Evolutionary conservation across 2,888 invertebrate species (phyloP), one percentile per base, ranked within the genome.

Genomic region (Drosophila lutescens): DNA sequence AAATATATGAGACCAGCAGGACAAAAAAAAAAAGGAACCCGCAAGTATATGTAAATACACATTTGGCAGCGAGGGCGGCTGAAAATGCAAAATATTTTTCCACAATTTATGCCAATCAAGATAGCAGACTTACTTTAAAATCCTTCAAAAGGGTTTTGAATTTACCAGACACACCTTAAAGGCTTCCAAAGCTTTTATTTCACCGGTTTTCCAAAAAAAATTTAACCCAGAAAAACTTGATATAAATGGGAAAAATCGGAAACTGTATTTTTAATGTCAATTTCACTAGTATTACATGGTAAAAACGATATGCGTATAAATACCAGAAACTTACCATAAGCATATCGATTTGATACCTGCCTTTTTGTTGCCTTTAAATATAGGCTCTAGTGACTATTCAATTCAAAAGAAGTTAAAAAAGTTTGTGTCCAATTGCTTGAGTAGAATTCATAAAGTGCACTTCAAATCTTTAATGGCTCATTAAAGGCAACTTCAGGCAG

Each of bases 71-170:
- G 13, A 36, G 20, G 4, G 15, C 36, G 55, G 30, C 49, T 49
- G 56, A n/a, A 43, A 63, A 43, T 63, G 56, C 20, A 40, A 38
- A 55, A 43, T 55, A 63, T 55, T 66, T 63, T 63, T 63, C 66
- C 66, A 66, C 63, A 66, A 63, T 54, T 63, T 55, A 63, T 36
- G 34, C 10, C 62, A 54, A 66, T 66, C 54, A 54, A 54, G 66
- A 62, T 66, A 20, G 54, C 32, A 34, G 40, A 20, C 38, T 47
- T 40, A 47, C 54, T 66, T 13, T 34, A 17, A 15, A 38, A 40
- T 32, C 30, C 30, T 2, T 15, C 10, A 7, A 13, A 47, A 32
- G 4, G 13, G 13, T 40, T 17, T 8, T 4, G 32, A 58, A 23
- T 26, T 34, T 26, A 2, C 4, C 10, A 7, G 30, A 6, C 15